Evolutionary conservation across 2,797 vertebrate genomes (phyloP), one percentile per base, ranked within the genome.

Genomic region (Lutjanus campechanus): DNA sequence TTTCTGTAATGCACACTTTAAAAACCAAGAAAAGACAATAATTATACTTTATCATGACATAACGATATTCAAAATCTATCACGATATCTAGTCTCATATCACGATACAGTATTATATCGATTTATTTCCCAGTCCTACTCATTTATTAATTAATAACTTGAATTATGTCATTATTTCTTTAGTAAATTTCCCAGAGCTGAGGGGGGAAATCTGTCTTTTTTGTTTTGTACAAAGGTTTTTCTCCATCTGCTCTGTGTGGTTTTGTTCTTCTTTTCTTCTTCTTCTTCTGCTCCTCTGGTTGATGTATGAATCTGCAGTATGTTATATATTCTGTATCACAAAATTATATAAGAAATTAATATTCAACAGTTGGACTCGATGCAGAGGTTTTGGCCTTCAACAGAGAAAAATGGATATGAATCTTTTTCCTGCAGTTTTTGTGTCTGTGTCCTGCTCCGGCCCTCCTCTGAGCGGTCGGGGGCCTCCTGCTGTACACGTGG

Each of bases 311-410:
- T 71, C 25, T 43, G 29, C 1, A 19, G 15, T 9, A 19, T 6
- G 49, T 55, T 62, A 20, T 62, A 10, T 44, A 40, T 51, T 53
- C 51, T 64, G 43, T 71, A 49, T 11, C 49, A 55, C 17, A 16
- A 20, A 47, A 63, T 80, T 68, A 81, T 40, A 70, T 77, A 72
- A 73, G 10, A 75, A 62, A 87, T 87, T 53, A 10, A 81, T 83
- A 81, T 79, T 76, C 1, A 83, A 17, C 51, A 79, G 49, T 22
- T 79, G 83, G 47, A 71, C 29, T 47, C 0, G 44, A 36, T 70
- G 22, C 56, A 79, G 22, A 71, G 22, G 15, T 60, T 53, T 8
- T 49, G 53, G n/a, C 65, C 65, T 40, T 63, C 44, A 15, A 41
- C 15, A 20, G 4, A 43, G 43, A 20, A 49, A 29, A 13, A 54